A percentile compares a stretch with the other conserved stretches of the same genome.
Evolutionary conservation across 1,140 invertebrate species (phyloP).

Genomic region (Apis cerana): DNA sequence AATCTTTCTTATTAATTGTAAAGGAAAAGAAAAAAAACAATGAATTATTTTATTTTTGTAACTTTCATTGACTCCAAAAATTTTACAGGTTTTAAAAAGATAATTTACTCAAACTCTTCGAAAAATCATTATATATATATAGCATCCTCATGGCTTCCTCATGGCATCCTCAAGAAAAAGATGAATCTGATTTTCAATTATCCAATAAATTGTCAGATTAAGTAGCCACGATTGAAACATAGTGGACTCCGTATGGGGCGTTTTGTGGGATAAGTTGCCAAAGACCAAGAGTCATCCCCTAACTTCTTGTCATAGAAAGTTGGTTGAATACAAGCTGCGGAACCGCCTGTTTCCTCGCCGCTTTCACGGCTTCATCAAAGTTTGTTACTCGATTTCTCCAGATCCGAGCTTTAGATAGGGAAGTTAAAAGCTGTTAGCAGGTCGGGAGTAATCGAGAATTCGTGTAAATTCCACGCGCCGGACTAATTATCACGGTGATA

Average conservation of each 20-base stretch:
- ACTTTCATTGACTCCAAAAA: no score
- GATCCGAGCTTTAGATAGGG: slow-evolving; percentile 26
- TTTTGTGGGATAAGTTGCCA: background rate
- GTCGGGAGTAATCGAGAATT: slow-evolving; percentile 37
- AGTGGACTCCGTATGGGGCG: background rate
- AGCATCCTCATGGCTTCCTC: no score
- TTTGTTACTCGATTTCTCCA: slow-evolving; percentile 52
- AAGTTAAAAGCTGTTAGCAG: slow-evolving; percentile 44
- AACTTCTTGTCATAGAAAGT: slow-evolving; percentile 19
- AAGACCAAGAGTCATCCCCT: slow-evolving; percentile 12
- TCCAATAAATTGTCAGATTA: background rate
- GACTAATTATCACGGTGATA: slow-evolving; percentile 43
- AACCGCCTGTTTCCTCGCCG: slow-evolving; percentile 27
- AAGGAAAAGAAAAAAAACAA: no score
- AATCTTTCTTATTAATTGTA: no score
- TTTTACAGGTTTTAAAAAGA: no score
- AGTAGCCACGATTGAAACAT: background rate
- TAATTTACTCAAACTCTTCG: no score
- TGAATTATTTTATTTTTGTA: no score
- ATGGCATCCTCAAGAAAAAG: no score
- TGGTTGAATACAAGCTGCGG: slow-evolving; percentile 12
- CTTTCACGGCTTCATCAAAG: slow-evolving; percentile 47
- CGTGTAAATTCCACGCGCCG: background rate
- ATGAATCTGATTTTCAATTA: no score
- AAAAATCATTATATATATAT: no score